Evolutionary conservation across 1,140 invertebrate genomes (phyloP), one percentile per base, ranked within the genome.

Genomic region (Leptonema lineaticorne): DNA sequence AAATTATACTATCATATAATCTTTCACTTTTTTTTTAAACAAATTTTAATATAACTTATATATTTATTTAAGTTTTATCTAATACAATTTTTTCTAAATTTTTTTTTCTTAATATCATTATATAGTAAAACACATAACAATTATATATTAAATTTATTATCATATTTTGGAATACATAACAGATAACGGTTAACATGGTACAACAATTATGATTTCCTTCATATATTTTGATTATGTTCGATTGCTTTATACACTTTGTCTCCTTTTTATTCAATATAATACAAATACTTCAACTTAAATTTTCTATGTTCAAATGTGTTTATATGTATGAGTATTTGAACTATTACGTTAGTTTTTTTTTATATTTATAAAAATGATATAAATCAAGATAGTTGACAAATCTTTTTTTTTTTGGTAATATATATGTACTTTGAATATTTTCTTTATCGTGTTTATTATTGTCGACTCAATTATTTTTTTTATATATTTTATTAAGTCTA

Each of bases 81-180:
- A n/a, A n/a, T n/a, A n/a, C n/a, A n/a, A n/a, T n/a, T n/a, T n/a
- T n/a, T n/a, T n/a, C n/a, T n/a, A n/a, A n/a, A n/a, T n/a, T n/a
- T n/a, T n/a, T n/a, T n/a, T n/a, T n/a, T n/a, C n/a, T n/a, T 41
- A 41, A 41, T 14, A 41, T 11, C 37, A 41, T 41, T 16, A 11
- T 14, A 41, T 41, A 11, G 16, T 45, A 24, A 45, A 45, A 41
- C 4, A 62, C 33, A 24, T n/a, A 62, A 62, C 6, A 45, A 27
- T 53, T 63, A 65, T 56, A 33, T 59, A 62, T 50, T 45, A 46
- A 62, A 62, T 70, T 70, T 70, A 70, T 70, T 70, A 57, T 59
- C 30, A 56, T 63, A 60, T 50, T 63, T 70, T 63, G 60, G 69
- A 70, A 46, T 70, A 69, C 50, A 70, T 70, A 70, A 70, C 69